Evolutionary conservation across 2,797 vertebrate species (phyloP).

Genomic region (Onychomys torridus): DNA sequence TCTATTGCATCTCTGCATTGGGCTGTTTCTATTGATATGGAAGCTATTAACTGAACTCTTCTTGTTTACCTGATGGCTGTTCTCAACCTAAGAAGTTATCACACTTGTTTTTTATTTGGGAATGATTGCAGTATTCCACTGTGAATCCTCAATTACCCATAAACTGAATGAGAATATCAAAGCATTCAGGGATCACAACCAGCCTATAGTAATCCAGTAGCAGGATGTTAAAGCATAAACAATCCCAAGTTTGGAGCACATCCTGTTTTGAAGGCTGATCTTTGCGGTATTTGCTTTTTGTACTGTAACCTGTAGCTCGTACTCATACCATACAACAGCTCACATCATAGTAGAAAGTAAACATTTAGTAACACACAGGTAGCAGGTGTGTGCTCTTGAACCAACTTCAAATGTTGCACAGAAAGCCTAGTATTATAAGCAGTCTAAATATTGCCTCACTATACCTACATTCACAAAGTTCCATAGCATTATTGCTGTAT

Average conservation of each 20-base stretch:
- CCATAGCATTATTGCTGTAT: background rate
- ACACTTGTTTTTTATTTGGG: slow-evolving; percentile 38
- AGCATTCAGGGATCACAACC: slow-evolving; percentile 21
- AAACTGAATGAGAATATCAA: slow-evolving; percentile 10
- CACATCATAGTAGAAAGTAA: background rate
- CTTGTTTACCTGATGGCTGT: background rate
- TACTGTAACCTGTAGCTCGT: background rate
- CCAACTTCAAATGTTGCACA: background rate
- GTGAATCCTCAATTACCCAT: background rate
- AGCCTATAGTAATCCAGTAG: background rate
- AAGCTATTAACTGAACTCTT: slow-evolving; percentile 52
- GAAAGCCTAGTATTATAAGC: background rate
- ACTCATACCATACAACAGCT: background rate
- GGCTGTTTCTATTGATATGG: slow-evolving; percentile 30
- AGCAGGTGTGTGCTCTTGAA: background rate
- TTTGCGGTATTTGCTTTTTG: slow-evolving; percentile 20
- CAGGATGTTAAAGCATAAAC: background rate
- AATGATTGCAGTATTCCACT: slow-evolving; percentile 9
- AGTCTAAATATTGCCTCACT: background rate
- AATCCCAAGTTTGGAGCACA: background rate
- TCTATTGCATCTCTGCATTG: background rate
- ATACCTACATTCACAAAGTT: background rate
- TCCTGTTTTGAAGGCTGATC: background rate
- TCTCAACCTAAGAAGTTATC: slow-evolving; percentile 34
- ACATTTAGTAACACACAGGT: background rate